Conservation (phyloP, 2,797 vertebrate species). For the Apodemus agrarius region DNA sequence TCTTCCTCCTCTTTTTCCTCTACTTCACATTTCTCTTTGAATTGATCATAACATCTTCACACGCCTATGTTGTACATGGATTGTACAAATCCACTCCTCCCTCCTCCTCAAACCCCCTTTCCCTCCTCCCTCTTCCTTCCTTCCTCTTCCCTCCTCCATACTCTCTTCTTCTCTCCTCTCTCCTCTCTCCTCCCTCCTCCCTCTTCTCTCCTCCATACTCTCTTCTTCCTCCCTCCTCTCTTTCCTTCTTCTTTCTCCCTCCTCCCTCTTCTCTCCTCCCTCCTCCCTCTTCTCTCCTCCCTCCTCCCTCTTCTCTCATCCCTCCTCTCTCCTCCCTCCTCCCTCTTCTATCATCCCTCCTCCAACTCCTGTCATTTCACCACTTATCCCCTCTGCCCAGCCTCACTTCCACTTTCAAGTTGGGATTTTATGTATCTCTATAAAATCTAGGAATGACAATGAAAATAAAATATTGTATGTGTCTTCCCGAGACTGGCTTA, state of each 20-base stretch:
- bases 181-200: too few relatives aligned
- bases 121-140: too few relatives aligned
- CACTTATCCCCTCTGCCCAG: too few relatives aligned
- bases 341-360: neutral
- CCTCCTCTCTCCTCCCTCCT: too few relatives aligned
- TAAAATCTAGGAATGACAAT: neutral
- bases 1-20: too few relatives aligned
- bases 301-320: accelerated
- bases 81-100: neutral
- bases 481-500: neutral
- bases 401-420: neutral
- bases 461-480: neutral
- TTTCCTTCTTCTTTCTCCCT: neutral
- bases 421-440: neutral
- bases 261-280: neutral
- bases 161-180: neutral
- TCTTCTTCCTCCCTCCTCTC: too few relatives aligned
- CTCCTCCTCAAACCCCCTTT: neutral
- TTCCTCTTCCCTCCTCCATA: too few relatives aligned
- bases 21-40: neutral
- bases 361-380: neutral
- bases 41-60: neutral
- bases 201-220: neutral
- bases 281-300: neutral
- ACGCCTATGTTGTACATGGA: neutral